Evolutionary conservation across 2,797 vertebrate species (phyloP).

Genomic region (Hydrocynus forskahlii): DNA sequence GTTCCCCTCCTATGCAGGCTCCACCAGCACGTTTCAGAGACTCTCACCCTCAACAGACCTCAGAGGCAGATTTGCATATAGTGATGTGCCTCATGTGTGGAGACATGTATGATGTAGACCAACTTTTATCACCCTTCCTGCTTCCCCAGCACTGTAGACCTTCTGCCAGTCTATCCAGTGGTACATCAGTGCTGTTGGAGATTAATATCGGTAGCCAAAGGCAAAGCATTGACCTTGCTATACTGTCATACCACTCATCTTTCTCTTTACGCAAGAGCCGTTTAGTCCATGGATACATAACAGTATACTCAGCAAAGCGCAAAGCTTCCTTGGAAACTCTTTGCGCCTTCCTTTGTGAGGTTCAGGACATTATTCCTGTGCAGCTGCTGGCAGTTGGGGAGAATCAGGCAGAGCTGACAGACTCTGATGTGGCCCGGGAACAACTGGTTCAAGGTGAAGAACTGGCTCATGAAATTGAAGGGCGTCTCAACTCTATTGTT

Average conservation of each 20-base stretch:
- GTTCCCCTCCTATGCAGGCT: constrained; percentile 75
- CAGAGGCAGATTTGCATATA: constrained; percentile 87
- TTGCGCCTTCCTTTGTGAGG: constrained; percentile 94
- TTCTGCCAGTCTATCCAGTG: constrained; percentile 75
- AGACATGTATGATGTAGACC: constrained; percentile 87
- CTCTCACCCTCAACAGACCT: constrained; percentile 73
- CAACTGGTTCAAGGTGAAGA: constrained; percentile 92
- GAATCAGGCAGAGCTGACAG: constrained; percentile 82
- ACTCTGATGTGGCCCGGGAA: constrained; percentile 86
- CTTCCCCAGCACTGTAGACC: constrained; percentile 87
- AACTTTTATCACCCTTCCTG: constrained; percentile 89
- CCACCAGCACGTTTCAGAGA: constrained; percentile 84
- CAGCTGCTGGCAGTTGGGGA: constrained; percentile 90
- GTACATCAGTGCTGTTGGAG: constrained; percentile 87
- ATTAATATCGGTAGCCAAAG: constrained; percentile 82
- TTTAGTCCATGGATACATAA: constrained; percentile 92
- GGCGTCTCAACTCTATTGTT: constrained; percentile 83
- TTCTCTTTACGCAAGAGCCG: constrained; percentile 92
- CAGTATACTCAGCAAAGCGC: constrained; percentile 91
- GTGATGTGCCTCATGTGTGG: constrained; percentile 97
- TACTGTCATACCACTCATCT: constrained; percentile 93
- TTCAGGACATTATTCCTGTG: constrained; percentile 94
- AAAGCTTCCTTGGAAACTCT: constrained; percentile 92
- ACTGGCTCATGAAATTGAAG: constrained; percentile 92
- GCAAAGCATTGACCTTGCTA: constrained; percentile 86